Evolutionary conservation across 2,113 vertebrate genomes (phyloP).

Genomic region (Misgurnus mizolepis): DNA sequence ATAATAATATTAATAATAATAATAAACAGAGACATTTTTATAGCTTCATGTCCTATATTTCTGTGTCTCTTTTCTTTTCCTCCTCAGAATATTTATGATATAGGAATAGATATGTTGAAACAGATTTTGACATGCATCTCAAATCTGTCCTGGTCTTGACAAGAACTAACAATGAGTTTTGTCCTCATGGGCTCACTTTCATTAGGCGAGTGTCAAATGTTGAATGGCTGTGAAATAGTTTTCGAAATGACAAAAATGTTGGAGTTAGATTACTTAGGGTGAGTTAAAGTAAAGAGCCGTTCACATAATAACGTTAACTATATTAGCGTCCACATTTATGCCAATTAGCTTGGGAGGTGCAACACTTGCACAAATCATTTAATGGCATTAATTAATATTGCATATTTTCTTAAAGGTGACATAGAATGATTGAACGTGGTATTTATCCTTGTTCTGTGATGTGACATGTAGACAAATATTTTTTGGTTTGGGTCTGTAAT

Average conservation of each 20-base stretch:
- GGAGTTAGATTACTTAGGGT: not conserved
- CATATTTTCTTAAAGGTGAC: too few species aligned
- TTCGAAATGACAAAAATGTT: not conserved
- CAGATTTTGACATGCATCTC: conserved; percentile 12
- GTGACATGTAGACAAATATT: too few species aligned
- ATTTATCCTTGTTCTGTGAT: too few species aligned
- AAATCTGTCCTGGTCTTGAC: conserved; percentile 18
- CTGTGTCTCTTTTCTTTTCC: conserved; percentile 51
- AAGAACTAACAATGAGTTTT: conserved; percentile 8
- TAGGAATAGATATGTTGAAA: conserved; percentile 18
- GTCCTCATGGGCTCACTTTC: not conserved
- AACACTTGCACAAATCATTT: too few species aligned
- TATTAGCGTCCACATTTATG: too few species aligned
- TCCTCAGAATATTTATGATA: not conserved
- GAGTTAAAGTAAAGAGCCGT: not conserved
- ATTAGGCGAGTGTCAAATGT: conserved; percentile 32
- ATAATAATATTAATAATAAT: conserved; percentile 67
- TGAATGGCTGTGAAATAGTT: conserved; percentile 5
- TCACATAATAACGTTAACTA: not conserved
- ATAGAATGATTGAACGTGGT: too few species aligned
- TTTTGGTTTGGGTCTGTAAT: too few species aligned
- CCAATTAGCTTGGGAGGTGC: too few species aligned
- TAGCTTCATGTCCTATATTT: conserved; percentile 76
- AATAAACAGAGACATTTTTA: conserved; percentile 77
- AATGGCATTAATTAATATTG: too few species aligned